Evolutionary conservation across 2,797 vertebrate genomes (phyloP).

Genomic region (Gadopsis marmoratus): DNA sequence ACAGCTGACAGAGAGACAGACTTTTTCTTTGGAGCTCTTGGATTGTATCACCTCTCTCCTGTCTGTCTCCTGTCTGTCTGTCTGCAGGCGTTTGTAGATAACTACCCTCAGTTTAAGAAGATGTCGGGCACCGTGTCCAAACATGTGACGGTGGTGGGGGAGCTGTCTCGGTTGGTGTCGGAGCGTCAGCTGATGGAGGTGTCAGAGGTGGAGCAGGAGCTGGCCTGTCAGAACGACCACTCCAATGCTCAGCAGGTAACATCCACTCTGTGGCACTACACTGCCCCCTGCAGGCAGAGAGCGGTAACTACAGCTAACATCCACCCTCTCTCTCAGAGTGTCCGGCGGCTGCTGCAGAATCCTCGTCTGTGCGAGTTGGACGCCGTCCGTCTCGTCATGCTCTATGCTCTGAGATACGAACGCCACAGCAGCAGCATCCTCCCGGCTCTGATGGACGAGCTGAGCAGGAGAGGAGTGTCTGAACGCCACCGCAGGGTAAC

Average conservation of each 20-base stretch:
- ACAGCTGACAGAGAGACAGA: background rate
- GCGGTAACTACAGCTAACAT: background rate
- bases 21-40: background rate
- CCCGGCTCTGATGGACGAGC: slow-evolving; percentile 87
- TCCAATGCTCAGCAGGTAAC: slow-evolving; percentile 92
- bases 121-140: slow-evolving; percentile 98
- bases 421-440: slow-evolving; percentile 92
- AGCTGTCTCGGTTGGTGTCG: slow-evolving; percentile 92
- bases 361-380: slow-evolving; percentile 90
- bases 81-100: slow-evolving; percentile 94
- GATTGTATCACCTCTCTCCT: background rate
- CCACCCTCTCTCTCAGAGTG: slow-evolving; percentile 82
- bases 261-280: background rate
- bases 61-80: background rate
- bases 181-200: slow-evolving; percentile 95
- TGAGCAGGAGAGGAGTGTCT: slow-evolving; percentile 86
- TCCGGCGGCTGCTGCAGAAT: slow-evolving; percentile 91
- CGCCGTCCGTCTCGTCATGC: slow-evolving; percentile 91
- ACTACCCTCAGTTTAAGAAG: slow-evolving; percentile 98
- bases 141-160: slow-evolving; percentile 97
- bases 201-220: slow-evolving; percentile 95
- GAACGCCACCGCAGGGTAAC: slow-evolving; percentile 87
- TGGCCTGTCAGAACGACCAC: slow-evolving; percentile 96
- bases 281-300: background rate
- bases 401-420: slow-evolving; percentile 95